Conservation (phyloP, 2,888 invertebrate species). For the Fragum whitleyi region DNA sequence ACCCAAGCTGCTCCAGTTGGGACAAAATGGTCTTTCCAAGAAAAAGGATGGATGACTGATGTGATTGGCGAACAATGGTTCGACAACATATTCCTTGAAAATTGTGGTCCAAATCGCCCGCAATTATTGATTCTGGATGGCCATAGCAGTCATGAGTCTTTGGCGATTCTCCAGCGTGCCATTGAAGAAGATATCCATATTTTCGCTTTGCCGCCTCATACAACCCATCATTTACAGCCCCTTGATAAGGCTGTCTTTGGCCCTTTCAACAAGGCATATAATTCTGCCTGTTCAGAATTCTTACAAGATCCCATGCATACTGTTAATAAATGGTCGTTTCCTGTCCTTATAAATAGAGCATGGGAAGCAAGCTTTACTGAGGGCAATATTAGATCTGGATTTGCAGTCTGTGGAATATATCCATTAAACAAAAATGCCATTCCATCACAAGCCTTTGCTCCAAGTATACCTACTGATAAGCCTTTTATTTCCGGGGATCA, state of each 20-base stretch:
- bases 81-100: conserved; percentile 56
- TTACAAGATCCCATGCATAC: no score
- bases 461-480: conserved; percentile 32
- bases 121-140: no score
- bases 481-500: no score
- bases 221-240: no score
- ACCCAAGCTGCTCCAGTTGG: conserved; percentile 46
- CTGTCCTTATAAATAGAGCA: conserved; percentile 35
- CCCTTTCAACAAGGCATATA: conserved; percentile 53
- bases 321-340: conserved; percentile 57
- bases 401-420: conserved; percentile 47
- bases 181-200: no score
- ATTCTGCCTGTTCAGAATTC: no score
- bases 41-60: conserved; percentile 72
- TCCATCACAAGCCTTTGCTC: conserved; percentile 24
- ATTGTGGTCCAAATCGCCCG: no score
- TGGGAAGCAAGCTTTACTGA: conserved; percentile 46
- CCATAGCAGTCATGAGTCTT: no score
- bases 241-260: conserved; percentile 54
- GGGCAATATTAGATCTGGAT: conserved; percentile 47
- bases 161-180: no score
- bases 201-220: no score
- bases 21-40: conserved; percentile 61
- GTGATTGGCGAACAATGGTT: conserved; percentile 67
- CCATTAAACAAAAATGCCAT: conserved; percentile 40